Base-by-base conservation (phyloP, 2,888 invertebrate genomes). In the Dynastes hyllus region DNA sequence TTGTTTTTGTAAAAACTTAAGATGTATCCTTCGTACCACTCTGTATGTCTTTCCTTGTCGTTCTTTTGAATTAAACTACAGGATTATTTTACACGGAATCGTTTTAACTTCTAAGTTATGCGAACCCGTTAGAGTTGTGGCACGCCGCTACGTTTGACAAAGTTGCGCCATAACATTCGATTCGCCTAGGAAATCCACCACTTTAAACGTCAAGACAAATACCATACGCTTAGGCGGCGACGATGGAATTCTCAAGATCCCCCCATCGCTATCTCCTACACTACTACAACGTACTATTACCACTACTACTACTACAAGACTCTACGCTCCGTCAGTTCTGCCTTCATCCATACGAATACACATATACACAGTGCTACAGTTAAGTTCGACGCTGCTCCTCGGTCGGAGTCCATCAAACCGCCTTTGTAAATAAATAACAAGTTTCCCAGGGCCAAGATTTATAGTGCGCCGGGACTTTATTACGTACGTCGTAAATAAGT, bases 401-500 rank as follows among this genome's bases (percentile, higher is more conserved):
- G 58, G 73, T 58, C 27, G 73, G 76, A 78, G 78, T 78, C 78
- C 71, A 70, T 78, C 78, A 78, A 78, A 78, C 65, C 45, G 61
- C 78, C 70, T 58, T 61, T 71, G 78, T 78, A 78, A 78, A 78
- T 78, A 78, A 78, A 78, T 78, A 78, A 78, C 78, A 78, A 78
- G 78, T 78, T 78, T 71, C 70, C 71, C 70, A 78, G 78, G 73
- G 58, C 73, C 71, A 51, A 78, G 78, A 78, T 78, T 78, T 78
- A 78, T 78, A 61, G 78, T 50, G 70, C 78, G 37, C 78, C 32
- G 50, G 78, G 78, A 71, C 78, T 78, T 78, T 78, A 78, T 78
- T 78, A 78, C 78, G 78, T 78, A 78, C 78, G 71, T 78, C 78
- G 78, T 78, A 78, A 78, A 78, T 78, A 78, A 78, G 78, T 71